These are phyloP conservation scores for Aculops lycopersici DNA, from an alignment of 1,140 invertebrate species.

Conservation along the genomic window DNA sequence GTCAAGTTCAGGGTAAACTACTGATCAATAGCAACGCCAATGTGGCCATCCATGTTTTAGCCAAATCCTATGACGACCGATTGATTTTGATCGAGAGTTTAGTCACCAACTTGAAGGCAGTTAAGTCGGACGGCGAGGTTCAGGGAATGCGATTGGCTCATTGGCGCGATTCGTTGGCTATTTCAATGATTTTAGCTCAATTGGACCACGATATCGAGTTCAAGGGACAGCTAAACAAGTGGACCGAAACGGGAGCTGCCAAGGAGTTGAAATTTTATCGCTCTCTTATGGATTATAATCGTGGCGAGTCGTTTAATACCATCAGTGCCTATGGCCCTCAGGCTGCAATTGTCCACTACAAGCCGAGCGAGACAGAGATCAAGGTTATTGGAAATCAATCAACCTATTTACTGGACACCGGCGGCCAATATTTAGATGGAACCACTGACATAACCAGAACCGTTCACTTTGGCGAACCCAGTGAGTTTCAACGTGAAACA, in stretches of 20 bases:
- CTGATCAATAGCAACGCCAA: background rate
- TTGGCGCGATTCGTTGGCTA: conserved; percentile 48
- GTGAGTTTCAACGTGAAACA: conserved; percentile 40
- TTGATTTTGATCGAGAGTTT: conserved; percentile 13
- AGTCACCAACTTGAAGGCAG: conserved; percentile 40
- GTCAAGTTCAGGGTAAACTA: background rate
- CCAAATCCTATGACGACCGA: too few species aligned
- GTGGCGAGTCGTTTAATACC: conserved; percentile 62
- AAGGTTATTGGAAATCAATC: conserved; percentile 30
- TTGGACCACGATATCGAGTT: conserved; percentile 36
- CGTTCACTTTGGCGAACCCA: conserved; percentile 49
- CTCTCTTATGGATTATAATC: conserved; percentile 34
- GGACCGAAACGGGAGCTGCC: background rate
- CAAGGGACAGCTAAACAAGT: too few species aligned
- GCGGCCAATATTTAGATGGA: conserved; percentile 49
- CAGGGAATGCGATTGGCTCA: conserved; percentile 51
- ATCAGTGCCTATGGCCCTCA: conserved; percentile 66
- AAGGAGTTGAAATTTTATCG: conserved; percentile 7
- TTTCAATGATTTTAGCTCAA: conserved; percentile 73
- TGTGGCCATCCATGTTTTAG: background rate
- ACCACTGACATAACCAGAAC: conserved; percentile 85
- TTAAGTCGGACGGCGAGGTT: conserved; percentile 63
- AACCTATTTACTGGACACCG: conserved; percentile 68
- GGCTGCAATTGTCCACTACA: conserved; percentile 77
- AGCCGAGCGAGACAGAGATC: conserved; percentile 31